Percentiles rank a stretch among this genome's conserved stretches.
Evolutionary conservation across 2,113 vertebrate genomes (phyloP).

Genomic region (Aphelocoma coerulescens): DNA sequence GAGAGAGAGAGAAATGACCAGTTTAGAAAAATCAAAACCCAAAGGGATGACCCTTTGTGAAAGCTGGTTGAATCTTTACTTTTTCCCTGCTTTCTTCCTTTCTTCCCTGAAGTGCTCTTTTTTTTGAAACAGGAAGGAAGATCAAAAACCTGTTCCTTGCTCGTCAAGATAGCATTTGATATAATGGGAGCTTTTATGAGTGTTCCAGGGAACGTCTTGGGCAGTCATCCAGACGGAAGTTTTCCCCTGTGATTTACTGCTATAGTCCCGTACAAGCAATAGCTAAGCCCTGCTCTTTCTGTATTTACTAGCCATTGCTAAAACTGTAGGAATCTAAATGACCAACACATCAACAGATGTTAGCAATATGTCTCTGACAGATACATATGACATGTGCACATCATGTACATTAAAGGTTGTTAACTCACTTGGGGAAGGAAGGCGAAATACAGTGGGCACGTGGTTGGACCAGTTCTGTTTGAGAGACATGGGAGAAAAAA

Average conservation of each 20-base stretch:
- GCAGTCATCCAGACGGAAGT: not conserved
- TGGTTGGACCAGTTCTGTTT: not conserved
- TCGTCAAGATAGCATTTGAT: not conserved
- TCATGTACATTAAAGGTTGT: not conserved
- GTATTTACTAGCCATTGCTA: not conserved
- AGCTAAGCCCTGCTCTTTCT: not conserved
- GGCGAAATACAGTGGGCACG: not conserved
- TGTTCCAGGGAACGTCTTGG: not conserved
- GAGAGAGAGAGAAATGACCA: not conserved
- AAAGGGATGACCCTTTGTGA: not conserved
- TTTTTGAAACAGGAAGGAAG: constrained; percentile 22
- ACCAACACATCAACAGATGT: not conserved
- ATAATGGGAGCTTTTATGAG: not conserved
- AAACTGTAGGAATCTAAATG: not conserved
- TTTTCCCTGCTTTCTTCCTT: constrained; percentile 26
- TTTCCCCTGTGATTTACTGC: not conserved
- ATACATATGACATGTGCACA: not conserved
- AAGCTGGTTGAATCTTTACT: not conserved
- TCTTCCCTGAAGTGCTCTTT: not conserved
- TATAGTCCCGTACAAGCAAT: not conserved
- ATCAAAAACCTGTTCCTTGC: constrained; percentile 8
- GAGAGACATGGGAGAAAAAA: not conserved
- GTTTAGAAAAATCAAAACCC: not conserved
- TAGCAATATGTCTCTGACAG: not conserved
- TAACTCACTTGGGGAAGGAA: not conserved